Base-by-base conservation (phyloP, 2,113 vertebrate genomes). In the Callorhinus ursinus region DNA sequence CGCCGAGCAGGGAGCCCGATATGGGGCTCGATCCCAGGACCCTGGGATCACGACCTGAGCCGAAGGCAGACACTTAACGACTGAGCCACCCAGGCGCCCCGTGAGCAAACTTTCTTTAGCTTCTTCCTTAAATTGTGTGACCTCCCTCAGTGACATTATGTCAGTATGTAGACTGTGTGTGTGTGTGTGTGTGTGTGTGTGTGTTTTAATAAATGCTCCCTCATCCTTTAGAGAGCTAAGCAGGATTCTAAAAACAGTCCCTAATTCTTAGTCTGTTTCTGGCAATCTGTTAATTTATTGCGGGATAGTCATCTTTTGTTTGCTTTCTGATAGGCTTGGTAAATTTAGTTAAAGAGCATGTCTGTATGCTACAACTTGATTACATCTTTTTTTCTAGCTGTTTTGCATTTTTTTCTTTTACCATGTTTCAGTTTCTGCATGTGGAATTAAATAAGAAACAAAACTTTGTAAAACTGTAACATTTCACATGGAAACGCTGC, bases 401-500 rank as follows among this genome's bases (percentile, higher is more conserved):
- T 98, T 99, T 98, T 98, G 96, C 98, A 98, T 97, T 97, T 98
- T 98, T 97, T 98, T 98, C 98, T 99, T 99, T 98, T 98, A 98
- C 98, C 98, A 98, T 98, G 98, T 97, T 98, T 99, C 98, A 98
- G 98, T 99, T 99, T 99, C 98, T 98, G 98, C 99, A 99, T 99
- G 99, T 99, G 99, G 98, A 98, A 97, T 98, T 98, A 98, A 98
- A 98, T 98, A 97, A 98, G 95, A 99, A 98, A 99, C 97, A 98
- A 99, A 98, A 99, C 94, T 26, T 26, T 99, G 98, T 99, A 99
- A 98, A 99, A 96, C 98, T 98, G 98, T 99, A 98, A 98, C 99
- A 98, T 99, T 99, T 99, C 98, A 99, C 98, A 98, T 98, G 98
- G 98, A 99, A 98, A 99, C 98, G 98, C 99, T 98, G 96, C 99